phyloP scores from a whole-genome alignment of 2,888 invertebrate genomes.

The Dexiosoma caninum region DNA sequence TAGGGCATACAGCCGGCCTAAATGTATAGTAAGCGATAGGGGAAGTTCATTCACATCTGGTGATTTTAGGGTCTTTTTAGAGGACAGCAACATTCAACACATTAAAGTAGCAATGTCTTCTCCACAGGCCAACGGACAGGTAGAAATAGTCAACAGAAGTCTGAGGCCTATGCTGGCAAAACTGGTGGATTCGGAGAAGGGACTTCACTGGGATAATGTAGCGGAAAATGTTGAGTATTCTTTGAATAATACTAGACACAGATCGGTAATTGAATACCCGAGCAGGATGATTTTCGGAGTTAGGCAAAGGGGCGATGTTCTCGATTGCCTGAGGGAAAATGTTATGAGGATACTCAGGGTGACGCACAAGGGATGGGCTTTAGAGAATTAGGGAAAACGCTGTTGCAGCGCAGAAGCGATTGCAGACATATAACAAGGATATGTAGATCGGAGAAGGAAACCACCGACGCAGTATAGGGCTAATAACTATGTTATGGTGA shows the following conservation, averaged over 20 bases:
- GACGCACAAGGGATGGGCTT: not conserved
- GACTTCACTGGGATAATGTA: slow-evolving; percentile 28
- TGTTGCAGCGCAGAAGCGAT: not conserved
- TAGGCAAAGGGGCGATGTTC: slow-evolving; percentile 43
- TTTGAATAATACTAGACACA: slow-evolving; percentile 53
- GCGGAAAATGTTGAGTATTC: slow-evolving; percentile 26
- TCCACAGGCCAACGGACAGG: slow-evolving; percentile 65
- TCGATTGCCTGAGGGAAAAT: slow-evolving; percentile 46
- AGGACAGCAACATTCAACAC: slow-evolving; percentile 19
- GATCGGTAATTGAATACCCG: slow-evolving; percentile 39
- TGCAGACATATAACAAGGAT: slow-evolving; percentile 46
- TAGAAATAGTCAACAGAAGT: slow-evolving; percentile 64
- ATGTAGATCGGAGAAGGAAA: slow-evolving; percentile 25
- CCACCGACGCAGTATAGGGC: not conserved
- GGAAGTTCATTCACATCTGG: slow-evolving; percentile 13
- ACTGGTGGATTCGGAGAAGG: slow-evolving; percentile 18
- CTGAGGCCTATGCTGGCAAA: slow-evolving; percentile 63
- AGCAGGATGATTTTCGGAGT: slow-evolving; percentile 61
- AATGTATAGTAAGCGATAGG: slow-evolving; percentile 33
- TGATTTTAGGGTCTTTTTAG: slow-evolving; percentile 29
- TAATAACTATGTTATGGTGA: slow-evolving; percentile 45
- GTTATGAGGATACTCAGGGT: not conserved
- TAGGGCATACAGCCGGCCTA: slow-evolving; percentile 58
- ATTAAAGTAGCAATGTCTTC: slow-evolving; percentile 47
- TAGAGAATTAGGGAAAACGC: slow-evolving; percentile 9